phyloP scores from a whole-genome alignment of 2,888 invertebrate species.

The Yponomeuta malinellus region DNA sequence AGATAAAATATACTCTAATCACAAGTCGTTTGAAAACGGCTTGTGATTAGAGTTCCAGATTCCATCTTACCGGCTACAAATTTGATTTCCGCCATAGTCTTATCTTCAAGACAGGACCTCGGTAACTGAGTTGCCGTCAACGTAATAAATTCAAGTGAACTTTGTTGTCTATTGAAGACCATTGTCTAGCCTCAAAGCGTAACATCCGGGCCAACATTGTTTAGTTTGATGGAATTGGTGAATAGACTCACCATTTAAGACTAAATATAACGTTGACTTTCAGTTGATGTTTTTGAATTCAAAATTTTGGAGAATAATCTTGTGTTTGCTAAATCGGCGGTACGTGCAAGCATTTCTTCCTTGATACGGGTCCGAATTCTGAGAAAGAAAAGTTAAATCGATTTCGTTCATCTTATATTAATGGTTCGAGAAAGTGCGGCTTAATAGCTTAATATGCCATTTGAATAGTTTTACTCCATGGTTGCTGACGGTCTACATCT shows the following conservation, averaged over 20 bases:
- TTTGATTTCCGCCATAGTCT: neutral
- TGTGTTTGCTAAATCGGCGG: constrained; percentile 32
- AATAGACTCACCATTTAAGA: neutral
- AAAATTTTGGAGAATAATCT: neutral
- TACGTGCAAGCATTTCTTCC: constrained; percentile 37
- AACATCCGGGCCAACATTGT: neutral
- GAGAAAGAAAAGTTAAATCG: constrained; percentile 24
- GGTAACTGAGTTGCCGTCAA: neutral
- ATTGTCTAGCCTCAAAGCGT: neutral
- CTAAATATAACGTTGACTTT: neutral
- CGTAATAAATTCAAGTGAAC: neutral
- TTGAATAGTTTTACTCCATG: no score
- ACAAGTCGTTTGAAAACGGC: no score
- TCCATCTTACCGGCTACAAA: neutral
- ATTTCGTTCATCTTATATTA: no score
- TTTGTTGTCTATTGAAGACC: neutral
- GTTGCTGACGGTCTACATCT: no score
- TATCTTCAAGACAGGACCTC: neutral
- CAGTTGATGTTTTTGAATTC: no score
- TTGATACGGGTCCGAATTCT: constrained; percentile 38
- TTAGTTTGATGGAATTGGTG: constrained; percentile 1
- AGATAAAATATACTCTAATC: no score
- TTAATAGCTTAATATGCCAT: no score
- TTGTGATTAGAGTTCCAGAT: no score
- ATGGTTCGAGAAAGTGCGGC: no score